These are phyloP conservation scores for Octonoba sinensis DNA, from an alignment of 2,888 invertebrate species.

Conservation along the genomic window DNA sequence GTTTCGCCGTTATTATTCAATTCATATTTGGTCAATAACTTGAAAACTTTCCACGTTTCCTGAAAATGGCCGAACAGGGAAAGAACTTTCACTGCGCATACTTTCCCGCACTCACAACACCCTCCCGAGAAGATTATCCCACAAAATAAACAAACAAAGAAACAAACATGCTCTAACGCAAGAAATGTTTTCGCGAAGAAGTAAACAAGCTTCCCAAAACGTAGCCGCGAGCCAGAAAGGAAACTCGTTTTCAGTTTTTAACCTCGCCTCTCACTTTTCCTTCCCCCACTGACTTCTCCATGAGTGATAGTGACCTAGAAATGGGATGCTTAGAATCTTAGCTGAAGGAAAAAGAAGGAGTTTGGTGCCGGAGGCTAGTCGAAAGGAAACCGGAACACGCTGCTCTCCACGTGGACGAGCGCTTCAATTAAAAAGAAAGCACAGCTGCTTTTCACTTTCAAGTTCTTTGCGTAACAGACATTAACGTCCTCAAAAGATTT, in stretches of 20 bases:
- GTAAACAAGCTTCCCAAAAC: conserved; percentile 35
- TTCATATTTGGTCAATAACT: too few relatives aligned
- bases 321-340: conserved; percentile 23
- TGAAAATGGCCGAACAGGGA: too few relatives aligned
- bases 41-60: too few relatives aligned
- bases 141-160: too few relatives aligned
- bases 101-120: too few relatives aligned
- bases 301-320: conserved; percentile 53
- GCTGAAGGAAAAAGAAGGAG: conserved; percentile 39
- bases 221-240: conserved; percentile 44
- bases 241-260: conserved; percentile 41
- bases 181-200: conserved; percentile 1
- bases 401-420: conserved; percentile 20
- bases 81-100: too few relatives aligned
- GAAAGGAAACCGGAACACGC: conserved; percentile 33
- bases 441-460: too few relatives aligned
- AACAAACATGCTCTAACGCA: too few relatives aligned
- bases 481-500: not conserved
- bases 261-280: conserved; percentile 35
- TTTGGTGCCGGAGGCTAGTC: conserved; percentile 11
- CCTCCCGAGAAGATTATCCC: too few relatives aligned
- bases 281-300: conserved; percentile 10
- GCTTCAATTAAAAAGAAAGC: conserved; percentile 9
- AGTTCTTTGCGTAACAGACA: too few relatives aligned
- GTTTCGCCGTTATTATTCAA: too few relatives aligned